Base-by-base conservation (phyloP, 2,113 vertebrate species). In the Isichthys henryi region DNA sequence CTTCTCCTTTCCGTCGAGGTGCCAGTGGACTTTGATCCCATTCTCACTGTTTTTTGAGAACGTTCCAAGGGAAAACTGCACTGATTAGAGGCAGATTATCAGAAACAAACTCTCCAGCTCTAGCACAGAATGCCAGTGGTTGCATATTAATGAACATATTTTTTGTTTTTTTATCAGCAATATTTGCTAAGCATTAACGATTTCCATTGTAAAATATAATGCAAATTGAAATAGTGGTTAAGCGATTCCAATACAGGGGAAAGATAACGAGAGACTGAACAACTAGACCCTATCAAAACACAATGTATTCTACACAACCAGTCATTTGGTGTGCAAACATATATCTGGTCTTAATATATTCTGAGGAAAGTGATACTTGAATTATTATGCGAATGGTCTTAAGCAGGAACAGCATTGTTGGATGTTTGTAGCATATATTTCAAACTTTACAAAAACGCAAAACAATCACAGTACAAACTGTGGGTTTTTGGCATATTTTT, bases 61-160 rank as follows among this genome's bases (percentile, higher is more conserved):
- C 80, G 4, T 17, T 80, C 77, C 80, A 31, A 80, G 39, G 9
- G 88, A 77, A 77, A 39, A 45, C 58, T n/a, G 27, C 62, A 48
- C 46, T 53, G 17, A 53, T 80, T 82, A 84, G 35, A 62, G 88
- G 23, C 50, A 88, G 66, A 77, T 52, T 80, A 88, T 50, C 66
- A 80, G 62, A 88, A 50, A 52, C 49, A 43, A 77, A 52, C 77
- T 88, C 74, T 80, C 74, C 23, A 52, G 84, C n/a, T 52, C 6
- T 31, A 52, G 84, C 84, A 35, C 84, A 49, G 21, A n/a, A 82
- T 13, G 27, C 27, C 74, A 43, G 74, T 5, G 74, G 74, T 80
- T 43, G 74, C 31, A 80, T 80, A 80, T 80, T 80, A 80, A 80
- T 80, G 13, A 43, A 80, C 15, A 19, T 43, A 31, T 3, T 70